phyloP scores from a whole-genome alignment of 2,888 invertebrate species.

The Seira sanloemensis region DNA sequence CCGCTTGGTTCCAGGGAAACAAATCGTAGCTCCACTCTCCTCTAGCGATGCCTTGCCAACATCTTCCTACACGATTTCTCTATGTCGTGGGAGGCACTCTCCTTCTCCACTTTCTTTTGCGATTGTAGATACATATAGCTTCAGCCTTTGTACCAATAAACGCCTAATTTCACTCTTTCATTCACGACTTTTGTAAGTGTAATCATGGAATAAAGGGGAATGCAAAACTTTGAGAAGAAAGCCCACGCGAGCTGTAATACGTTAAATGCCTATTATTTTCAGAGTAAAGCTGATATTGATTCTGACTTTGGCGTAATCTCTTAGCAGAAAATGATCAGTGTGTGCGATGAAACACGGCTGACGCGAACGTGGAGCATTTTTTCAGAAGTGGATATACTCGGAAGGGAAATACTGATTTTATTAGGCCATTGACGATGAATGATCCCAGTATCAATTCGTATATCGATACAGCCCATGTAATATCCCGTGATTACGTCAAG shows the following conservation, averaged over 20 bases:
- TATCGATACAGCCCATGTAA: no score
- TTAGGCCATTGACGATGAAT: no score
- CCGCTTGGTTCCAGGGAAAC: slow-evolving; percentile 9
- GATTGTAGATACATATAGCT: no score
- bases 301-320: background rate
- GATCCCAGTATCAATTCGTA: no score
- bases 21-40: slow-evolving; percentile 37
- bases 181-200: no score
- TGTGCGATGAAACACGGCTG: no score
- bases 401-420: no score
- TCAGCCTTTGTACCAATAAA: background rate
- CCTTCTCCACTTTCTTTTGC: slow-evolving; percentile 28
- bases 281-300: no score
- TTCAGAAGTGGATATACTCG: no score
- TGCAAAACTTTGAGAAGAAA: no score
- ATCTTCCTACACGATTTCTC: slow-evolving; percentile 43
- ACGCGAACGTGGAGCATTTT: no score
- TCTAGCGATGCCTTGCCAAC: background rate
- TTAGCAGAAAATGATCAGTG: background rate
- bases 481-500: no score
- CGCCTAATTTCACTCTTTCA: background rate
- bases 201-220: background rate
- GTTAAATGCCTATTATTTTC: background rate
- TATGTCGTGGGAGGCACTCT: background rate
- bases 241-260: background rate